Evolutionary conservation across 53 echinoderm and acorn worm species (phyloP).

Genomic region (Zoroaster sp.): DNA sequence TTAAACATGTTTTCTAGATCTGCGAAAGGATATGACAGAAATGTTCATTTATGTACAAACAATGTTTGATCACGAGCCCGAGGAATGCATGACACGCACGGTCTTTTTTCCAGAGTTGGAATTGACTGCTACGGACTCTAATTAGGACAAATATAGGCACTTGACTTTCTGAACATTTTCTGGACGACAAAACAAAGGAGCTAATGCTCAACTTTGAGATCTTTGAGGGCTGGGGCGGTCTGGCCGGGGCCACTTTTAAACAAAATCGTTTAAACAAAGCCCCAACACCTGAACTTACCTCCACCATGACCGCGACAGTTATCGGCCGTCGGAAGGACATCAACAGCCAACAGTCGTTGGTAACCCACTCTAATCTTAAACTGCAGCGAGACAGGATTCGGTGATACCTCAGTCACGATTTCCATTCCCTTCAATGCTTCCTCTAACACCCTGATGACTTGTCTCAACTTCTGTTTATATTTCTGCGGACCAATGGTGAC

Average conservation of each 20-base stretch:
- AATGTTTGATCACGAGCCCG: neutral
- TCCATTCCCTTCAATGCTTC: neutral
- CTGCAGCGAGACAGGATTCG: neutral
- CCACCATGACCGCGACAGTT: neutral
- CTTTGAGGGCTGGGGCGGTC: neutral
- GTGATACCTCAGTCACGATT: neutral
- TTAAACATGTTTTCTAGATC: neutral
- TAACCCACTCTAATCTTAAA: neutral
- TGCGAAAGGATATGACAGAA: neutral
- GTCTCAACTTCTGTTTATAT: neutral
- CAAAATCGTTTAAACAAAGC: too few species aligned
- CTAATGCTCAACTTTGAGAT: too few species aligned
- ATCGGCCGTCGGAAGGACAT: constrained; percentile 31
- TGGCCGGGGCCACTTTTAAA: neutral
- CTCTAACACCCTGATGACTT: neutral
- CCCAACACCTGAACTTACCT: neutral
- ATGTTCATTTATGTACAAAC: neutral
- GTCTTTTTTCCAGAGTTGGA: neutral
- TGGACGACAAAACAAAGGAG: too few species aligned
- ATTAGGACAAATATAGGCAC: too few species aligned
- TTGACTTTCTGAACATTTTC: too few species aligned
- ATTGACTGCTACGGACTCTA: neutral
- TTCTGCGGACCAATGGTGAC: neutral
- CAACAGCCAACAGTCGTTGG: neutral
- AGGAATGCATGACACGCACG: neutral